A percentile compares a stretch with the other conserved stretches of the same genome.
phyloP scores from a whole-genome alignment of 2,797 vertebrate species.

The Oceanodroma leucorhoa region DNA sequence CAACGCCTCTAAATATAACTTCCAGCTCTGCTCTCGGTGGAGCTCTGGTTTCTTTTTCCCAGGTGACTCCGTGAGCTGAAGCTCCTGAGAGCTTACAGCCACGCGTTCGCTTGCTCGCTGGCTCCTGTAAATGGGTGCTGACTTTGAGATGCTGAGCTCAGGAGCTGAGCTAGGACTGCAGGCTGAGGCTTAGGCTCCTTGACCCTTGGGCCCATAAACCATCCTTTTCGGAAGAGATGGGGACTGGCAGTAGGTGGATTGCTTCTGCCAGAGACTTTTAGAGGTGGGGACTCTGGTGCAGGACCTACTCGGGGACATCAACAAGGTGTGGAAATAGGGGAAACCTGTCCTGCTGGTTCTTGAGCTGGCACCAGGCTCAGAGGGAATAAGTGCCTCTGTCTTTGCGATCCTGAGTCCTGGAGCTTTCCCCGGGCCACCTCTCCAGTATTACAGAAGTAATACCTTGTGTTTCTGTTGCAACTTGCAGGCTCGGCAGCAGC shows the following conservation, averaged over 20 bases:
- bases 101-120: accelerated
- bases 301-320: not conserved
- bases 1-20: conserved; percentile 1
- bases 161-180: not conserved
- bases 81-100: not conserved
- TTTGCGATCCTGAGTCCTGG: not conserved
- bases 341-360: conserved; percentile 46
- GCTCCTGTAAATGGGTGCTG: not conserved
- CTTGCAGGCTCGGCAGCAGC: not conserved
- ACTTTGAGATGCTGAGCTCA: not conserved
- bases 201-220: not conserved
- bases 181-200: not conserved
- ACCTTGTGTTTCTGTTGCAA: not conserved
- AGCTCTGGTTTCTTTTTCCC: conserved; percentile 24
- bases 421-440: not conserved
- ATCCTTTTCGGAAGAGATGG: not conserved
- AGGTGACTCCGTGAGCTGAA: not conserved
- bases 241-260: not conserved
- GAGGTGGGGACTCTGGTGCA: not conserved
- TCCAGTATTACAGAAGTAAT: not conserved
- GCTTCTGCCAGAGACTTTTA: not conserved
- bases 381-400: not conserved
- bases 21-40: not conserved
- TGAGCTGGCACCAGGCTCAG: not conserved
- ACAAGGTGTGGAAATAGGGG: not conserved